phyloP scores from a whole-genome alignment of 1,140 invertebrate species.

The Coenobita brevimanus region DNA sequence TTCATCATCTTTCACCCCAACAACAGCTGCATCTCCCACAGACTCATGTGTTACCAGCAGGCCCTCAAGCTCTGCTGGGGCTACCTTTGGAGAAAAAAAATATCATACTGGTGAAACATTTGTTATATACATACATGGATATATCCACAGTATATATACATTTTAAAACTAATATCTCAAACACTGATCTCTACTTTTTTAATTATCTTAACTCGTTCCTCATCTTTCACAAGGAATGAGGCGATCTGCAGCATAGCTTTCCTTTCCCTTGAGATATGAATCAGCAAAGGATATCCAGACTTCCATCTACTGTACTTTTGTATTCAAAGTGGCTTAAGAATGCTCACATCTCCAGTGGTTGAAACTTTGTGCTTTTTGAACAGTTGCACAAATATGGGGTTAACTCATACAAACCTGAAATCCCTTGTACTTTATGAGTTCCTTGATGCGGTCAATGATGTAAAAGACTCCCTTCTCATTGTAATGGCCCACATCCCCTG shows the following conservation, averaged over 20 bases:
- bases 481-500: constrained; percentile 72
- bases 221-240: no score
- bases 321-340: no score
- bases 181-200: no score
- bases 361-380: no score
- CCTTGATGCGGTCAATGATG: constrained; percentile 75
- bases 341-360: no score
- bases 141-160: background rate
- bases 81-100: constrained; percentile 78
- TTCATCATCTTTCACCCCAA: constrained; percentile 79
- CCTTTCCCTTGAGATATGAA: no score
- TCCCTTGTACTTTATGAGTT: constrained; percentile 71
- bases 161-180: background rate
- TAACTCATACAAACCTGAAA: constrained; percentile 65
- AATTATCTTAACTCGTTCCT: no score
- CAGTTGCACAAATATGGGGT: background rate
- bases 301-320: no score
- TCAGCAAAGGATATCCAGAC: no score
- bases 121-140: background rate
- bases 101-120: background rate
- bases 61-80: constrained; percentile 90
- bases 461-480: constrained; percentile 72
- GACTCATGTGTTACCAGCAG: constrained; percentile 83
- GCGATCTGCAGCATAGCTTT: no score
- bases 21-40: constrained; percentile 86